phyloP scores from a whole-genome alignment of 2,888 invertebrate species.

The Rhagonycha lutea region DNA sequence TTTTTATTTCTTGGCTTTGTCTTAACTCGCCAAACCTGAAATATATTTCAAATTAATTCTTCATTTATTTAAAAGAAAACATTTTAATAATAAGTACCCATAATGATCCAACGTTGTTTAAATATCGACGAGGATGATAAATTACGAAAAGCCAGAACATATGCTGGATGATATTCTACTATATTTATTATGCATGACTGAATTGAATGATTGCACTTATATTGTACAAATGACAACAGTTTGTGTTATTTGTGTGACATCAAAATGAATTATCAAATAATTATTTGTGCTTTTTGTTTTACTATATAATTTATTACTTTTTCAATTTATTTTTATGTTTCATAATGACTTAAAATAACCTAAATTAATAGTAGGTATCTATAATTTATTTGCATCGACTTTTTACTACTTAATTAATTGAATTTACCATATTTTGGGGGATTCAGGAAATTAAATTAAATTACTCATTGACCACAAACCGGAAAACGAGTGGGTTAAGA shows the following conservation, averaged over 20 bases:
- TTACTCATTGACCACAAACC: background rate
- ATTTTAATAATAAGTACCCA: background rate
- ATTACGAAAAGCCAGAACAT: conserved; percentile 26
- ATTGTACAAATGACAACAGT: conserved; percentile 29
- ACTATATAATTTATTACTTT: conserved; percentile 26
- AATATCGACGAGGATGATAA: conserved; percentile 14
- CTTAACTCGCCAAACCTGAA: background rate
- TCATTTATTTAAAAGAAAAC: background rate
- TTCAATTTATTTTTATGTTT: conserved; percentile 26
- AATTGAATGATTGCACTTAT: conserved; percentile 33
- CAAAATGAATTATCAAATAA: conserved; percentile 32
- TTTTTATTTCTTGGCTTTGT: background rate
- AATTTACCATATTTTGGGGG: background rate
- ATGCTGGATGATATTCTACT: conserved; percentile 25
- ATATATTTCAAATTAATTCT: background rate
- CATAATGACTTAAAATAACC: conserved; percentile 23
- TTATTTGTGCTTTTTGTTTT: conserved; percentile 29
- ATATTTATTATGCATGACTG: conserved; percentile 33
- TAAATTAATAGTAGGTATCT: conserved; percentile 16
- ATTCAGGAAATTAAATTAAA: background rate
- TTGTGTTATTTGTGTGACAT: conserved; percentile 33
- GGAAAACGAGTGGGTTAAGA: background rate
- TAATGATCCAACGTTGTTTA: background rate
- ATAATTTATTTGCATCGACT: conserved; percentile 21
- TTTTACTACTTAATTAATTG: background rate